Percentiles rank a stretch among this genome's conserved stretches.
These are phyloP conservation scores for Tridacna crocea DNA, from an alignment of 2,888 invertebrate genomes.

Conservation along the genomic window DNA sequence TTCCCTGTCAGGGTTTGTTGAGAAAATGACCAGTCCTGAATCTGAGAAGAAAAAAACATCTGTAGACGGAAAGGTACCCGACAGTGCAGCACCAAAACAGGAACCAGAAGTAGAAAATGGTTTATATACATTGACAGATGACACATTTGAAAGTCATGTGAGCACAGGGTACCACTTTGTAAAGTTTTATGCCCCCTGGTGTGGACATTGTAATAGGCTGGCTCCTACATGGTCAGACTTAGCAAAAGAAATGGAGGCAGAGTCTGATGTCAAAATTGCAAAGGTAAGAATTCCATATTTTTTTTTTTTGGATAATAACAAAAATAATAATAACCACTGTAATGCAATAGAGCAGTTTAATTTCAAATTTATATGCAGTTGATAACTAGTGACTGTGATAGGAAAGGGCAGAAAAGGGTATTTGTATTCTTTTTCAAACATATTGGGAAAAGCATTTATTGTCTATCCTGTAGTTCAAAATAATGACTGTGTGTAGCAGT, in stretches of 20 bases:
- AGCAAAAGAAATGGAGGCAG: constrained; percentile 89
- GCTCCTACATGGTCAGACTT: constrained; percentile 94
- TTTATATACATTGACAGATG: constrained; percentile 87
- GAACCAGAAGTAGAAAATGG: constrained; percentile 24
- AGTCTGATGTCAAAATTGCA: constrained; percentile 89
- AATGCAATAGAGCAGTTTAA: no score
- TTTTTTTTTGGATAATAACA: no score
- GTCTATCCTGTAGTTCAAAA: no score
- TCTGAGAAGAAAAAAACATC: constrained; percentile 69
- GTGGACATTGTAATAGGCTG: constrained; percentile 92
- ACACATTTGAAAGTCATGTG: constrained; percentile 90
- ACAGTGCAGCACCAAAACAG: neutral
- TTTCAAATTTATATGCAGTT: no score
- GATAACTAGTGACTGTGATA: no score
- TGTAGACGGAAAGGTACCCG: constrained; percentile 50
- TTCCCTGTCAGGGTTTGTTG: constrained; percentile 89
- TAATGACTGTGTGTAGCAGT: no score
- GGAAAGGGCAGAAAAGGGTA: no score
- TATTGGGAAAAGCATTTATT: no score
- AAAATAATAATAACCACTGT: no score
- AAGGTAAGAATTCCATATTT: constrained; percentile 85
- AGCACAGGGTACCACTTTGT: constrained; percentile 92
- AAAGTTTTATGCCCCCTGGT: constrained; percentile 97
- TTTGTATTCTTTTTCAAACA: no score
- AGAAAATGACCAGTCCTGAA: constrained; percentile 88